Evolutionary conservation across 2,888 invertebrate genomes (phyloP).

Genomic region (Junonia oenone): DNA sequence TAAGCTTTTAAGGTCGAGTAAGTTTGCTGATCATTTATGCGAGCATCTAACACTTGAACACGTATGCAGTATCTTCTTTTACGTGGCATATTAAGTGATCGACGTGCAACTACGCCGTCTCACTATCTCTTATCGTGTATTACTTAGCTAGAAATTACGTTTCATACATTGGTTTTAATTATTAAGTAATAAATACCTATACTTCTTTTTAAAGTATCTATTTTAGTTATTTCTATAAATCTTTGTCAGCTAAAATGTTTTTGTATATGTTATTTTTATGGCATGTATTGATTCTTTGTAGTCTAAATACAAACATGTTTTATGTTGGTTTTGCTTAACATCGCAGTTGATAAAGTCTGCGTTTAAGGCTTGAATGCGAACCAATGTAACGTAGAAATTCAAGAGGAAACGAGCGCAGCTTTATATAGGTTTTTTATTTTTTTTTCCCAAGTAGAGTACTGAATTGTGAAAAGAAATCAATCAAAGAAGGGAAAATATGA

Average conservation of each 20-base stretch:
- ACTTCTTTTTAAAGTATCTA: too few species aligned
- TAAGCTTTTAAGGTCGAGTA: slow-evolving; percentile 48
- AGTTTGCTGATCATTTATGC: slow-evolving; percentile 52
- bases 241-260: neutral
- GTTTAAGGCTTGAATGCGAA: slow-evolving; percentile 9
- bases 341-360: neutral
- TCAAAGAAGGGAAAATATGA: neutral
- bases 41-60: slow-evolving; percentile 45
- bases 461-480: neutral
- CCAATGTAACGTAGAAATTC: slow-evolving; percentile 2
- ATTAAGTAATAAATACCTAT: too few species aligned
- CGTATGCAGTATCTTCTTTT: slow-evolving; percentile 34
- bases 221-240: neutral
- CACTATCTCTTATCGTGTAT: neutral
- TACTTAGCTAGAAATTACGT: neutral
- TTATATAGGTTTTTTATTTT: neutral
- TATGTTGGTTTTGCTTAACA: slow-evolving; percentile 4
- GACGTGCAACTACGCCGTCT: neutral
- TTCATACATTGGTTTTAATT: neutral
- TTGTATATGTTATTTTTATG: neutral
- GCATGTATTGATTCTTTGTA: neutral
- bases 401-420: slow-evolving; percentile 4
- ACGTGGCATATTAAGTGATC: neutral
- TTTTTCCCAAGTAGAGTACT: neutral
- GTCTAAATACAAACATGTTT: neutral